Percentiles rank a stretch among this genome's conserved stretches.
Conservation (phyloP, 1,140 invertebrate genomes). For the Zaprionus gabonicus region DNA sequence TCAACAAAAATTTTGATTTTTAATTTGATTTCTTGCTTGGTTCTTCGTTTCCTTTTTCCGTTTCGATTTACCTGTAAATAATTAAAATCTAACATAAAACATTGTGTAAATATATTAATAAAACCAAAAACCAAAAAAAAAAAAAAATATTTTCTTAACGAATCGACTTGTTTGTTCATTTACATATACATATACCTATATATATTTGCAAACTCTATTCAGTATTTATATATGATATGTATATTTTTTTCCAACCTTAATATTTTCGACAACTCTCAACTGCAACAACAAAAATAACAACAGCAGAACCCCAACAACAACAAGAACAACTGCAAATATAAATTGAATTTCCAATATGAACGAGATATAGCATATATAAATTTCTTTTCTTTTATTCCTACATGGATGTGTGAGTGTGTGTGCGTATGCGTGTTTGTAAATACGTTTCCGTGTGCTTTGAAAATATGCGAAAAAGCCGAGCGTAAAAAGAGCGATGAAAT, state of each 20-base stretch:
- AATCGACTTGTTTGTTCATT: conserved; percentile 77
- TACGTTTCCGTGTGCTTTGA: conserved; percentile 29
- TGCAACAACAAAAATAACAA: conserved; percentile 45
- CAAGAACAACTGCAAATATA: conserved; percentile 52
- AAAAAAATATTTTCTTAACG: conserved; percentile 62
- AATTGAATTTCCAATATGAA: conserved; percentile 59
- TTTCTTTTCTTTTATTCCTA: conserved; percentile 32
- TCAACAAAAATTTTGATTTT: conserved; percentile 55
- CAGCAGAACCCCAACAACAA: conserved; percentile 50
- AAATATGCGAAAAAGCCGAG: conserved; percentile 3
- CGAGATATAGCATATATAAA: conserved; percentile 15
- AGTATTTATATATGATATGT: conserved; percentile 83
- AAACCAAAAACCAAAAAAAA: conserved; percentile 37
- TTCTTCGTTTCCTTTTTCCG: conserved; percentile 58
- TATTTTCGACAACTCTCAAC: conserved; percentile 67
- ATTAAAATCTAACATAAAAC: conserved; percentile 60
- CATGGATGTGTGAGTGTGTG: conserved; percentile 14
- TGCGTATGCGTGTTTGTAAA: conserved; percentile 27
- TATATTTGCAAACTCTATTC: conserved; percentile 80
- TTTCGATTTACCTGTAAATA: conserved; percentile 78
- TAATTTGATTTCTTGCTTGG: conserved; percentile 59
- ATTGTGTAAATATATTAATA: conserved; percentile 77
- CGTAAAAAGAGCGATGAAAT: background rate
- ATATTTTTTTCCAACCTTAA: conserved; percentile 68
- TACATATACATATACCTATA: conserved; percentile 77